Base-by-base conservation (phyloP, 2,888 invertebrate species). In the Phalera bucephala region DNA sequence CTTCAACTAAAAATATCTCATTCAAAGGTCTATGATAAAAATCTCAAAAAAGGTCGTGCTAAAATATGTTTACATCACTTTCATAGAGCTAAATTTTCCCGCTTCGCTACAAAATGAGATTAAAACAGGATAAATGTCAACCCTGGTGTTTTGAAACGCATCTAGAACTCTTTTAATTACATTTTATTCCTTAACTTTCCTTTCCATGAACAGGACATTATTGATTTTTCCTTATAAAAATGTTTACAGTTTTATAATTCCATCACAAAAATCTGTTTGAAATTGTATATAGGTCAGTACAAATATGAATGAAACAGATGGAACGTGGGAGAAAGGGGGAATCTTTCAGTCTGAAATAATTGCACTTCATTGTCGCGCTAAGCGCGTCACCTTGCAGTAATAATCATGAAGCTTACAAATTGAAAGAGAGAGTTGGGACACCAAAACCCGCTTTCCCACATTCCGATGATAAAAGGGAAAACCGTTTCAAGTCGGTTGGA, bases 381-480 rank as follows among this genome's bases (percentile, higher is more conserved):
- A 27, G 49, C 45, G 48, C 56, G 45, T 55, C 59, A 49, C 44
- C 51, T 63, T 67, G 51, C 41, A 50, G 63, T 64, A 72, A 80
- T 72, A 72, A 80, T 72, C 60, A 70, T 52, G 54, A 65, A 69
- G 60, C 71, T 85, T 84, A 86, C 82, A 81, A 65, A 75, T 73
- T 73, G 89, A 89, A 88, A 87, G 87, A 81, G 88, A 89, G 87
- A 89, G 88, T 87, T 70, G 67, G 74, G 72, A 72, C 81, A 80
- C 81, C 66, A 68, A 88, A 82, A 82, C 84, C 82, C 75, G 80
- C 73, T 88, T 86, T 84, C 80, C 84, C 73, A 84, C 88, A 88
- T 88, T 87, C 89, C 89, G 49, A 45, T 53, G 72, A 78, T 87
- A 88, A 89, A 88, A 89, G 89, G 84, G 89, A 89, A 89, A 89